Evolutionary conservation across 2,113 vertebrate genomes (phyloP).

Genomic region (Drymodes brunneopygia): DNA sequence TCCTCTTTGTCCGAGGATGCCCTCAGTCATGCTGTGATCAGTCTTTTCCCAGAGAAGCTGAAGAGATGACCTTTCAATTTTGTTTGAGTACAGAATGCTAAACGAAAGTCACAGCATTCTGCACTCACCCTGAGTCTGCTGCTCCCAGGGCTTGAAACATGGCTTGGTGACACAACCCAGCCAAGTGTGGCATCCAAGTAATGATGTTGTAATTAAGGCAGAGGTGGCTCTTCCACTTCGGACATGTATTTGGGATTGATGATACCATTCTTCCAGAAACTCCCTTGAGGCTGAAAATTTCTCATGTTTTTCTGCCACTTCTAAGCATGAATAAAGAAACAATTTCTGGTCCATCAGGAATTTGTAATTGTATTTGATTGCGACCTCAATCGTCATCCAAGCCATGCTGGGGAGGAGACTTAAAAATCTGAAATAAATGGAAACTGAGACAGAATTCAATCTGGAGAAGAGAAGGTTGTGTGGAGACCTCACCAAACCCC

Average conservation of each 20-base stretch:
- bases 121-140: neutral
- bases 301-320: neutral
- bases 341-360: neutral
- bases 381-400: neutral
- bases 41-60: neutral
- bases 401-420: no score
- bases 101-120: neutral
- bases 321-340: neutral
- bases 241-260: neutral
- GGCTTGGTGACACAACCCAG: neutral
- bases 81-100: neutral
- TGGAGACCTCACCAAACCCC: neutral
- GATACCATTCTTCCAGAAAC: neutral
- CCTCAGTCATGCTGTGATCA: neutral
- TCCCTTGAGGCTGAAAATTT: neutral
- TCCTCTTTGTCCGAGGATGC: neutral
- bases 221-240: neutral
- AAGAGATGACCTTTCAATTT: constrained; percentile 16
- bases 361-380: neutral
- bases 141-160: neutral
- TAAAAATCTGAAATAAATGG: neutral
- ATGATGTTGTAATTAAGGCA: neutral
- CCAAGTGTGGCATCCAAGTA: neutral
- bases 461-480: neutral
- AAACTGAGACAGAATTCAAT: neutral